These are phyloP conservation scores for Fabriciana adippe DNA, from an alignment of 2,888 invertebrate species.

Conservation along the genomic window DNA sequence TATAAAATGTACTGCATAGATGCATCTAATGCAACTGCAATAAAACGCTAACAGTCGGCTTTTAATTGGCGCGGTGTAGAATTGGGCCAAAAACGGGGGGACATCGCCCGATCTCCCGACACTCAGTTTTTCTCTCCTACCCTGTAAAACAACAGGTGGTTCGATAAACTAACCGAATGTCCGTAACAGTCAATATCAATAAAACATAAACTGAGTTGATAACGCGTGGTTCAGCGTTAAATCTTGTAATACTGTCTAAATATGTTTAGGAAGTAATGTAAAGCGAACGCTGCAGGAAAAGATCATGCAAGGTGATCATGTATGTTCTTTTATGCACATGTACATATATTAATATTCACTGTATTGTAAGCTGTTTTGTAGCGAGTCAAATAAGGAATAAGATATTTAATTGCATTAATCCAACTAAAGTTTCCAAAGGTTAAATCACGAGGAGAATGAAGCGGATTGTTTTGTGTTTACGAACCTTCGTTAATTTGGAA, in stretches of 20 bases:
- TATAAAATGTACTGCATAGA: background rate
- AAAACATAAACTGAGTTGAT: constrained; percentile 40
- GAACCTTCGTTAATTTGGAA: constrained; percentile 26
- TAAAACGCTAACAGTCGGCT: constrained; percentile 54
- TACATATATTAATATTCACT: constrained; percentile 17
- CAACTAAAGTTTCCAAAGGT: constrained; percentile 24
- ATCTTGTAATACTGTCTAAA: background rate
- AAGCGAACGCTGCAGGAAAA: constrained; percentile 28
- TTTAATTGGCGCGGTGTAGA: constrained; percentile 72
- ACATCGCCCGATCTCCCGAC: constrained; percentile 49
- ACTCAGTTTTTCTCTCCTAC: constrained; percentile 67
- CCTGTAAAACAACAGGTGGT: constrained; percentile 70
- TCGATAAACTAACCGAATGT: constrained; percentile 57
- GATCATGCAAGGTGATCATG: constrained; percentile 34
- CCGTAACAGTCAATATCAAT: constrained; percentile 43
- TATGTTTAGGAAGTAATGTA: constrained; percentile 22
- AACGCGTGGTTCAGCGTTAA: background rate
- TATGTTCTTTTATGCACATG: constrained; percentile 22
- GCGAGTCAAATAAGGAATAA: constrained; percentile 20
- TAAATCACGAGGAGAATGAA: constrained; percentile 19
- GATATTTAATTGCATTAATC: constrained; percentile 23
- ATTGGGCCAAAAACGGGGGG: constrained; percentile 44
- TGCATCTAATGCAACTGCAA: constrained; percentile 11
- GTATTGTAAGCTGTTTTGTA: constrained; percentile 21
- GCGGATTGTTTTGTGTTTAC: constrained; percentile 23